Evolutionary conservation across 2,797 vertebrate species (phyloP).

Genomic region (Triplophysa yarkandensis): DNA sequence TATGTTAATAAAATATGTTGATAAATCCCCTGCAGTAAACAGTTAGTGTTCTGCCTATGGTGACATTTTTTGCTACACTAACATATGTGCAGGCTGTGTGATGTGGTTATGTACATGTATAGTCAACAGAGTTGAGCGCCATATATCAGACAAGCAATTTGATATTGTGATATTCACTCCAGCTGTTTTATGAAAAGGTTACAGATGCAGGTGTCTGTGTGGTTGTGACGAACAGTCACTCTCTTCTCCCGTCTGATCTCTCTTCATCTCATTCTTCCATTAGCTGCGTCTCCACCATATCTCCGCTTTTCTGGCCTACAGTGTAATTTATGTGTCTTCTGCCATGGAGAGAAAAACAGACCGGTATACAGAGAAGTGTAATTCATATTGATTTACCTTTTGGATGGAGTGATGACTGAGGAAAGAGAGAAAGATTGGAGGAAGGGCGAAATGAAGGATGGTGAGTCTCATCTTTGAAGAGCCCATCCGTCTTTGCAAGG

Average conservation of each 20-base stretch:
- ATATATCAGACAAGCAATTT: background rate
- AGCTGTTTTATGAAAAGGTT: conserved; percentile 1
- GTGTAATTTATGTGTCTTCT: conserved; percentile 62
- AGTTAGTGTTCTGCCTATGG: background rate
- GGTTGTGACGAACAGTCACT: conserved; percentile 62
- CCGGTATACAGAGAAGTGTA: conserved; percentile 46
- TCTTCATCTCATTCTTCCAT: conserved; percentile 58
- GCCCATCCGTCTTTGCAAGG: conserved; percentile 56
- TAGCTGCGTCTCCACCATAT: conserved; percentile 56
- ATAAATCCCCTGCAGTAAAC: background rate
- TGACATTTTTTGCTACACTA: background rate
- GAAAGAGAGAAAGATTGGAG: conserved; percentile 45
- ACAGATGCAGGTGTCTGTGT: conserved; percentile 42
- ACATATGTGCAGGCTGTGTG: background rate
- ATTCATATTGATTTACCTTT: conserved; percentile 63
- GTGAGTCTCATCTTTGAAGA: conserved; percentile 51
- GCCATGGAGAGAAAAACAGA: conserved; percentile 42
- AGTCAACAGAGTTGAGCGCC: background rate
- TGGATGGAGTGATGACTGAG: conserved; percentile 49
- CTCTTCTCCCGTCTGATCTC: conserved; percentile 47
- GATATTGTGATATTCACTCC: background rate
- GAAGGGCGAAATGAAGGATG: conserved; percentile 56
- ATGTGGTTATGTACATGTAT: background rate
- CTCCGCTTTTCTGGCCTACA: conserved; percentile 48
- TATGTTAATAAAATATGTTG: too few species aligned